A percentile compares a stretch with the other conserved stretches of the same genome.
These are phyloP conservation scores for Acanthacorydalis orientalis DNA, from an alignment of 2,888 invertebrate species.

Conservation along the genomic window DNA sequence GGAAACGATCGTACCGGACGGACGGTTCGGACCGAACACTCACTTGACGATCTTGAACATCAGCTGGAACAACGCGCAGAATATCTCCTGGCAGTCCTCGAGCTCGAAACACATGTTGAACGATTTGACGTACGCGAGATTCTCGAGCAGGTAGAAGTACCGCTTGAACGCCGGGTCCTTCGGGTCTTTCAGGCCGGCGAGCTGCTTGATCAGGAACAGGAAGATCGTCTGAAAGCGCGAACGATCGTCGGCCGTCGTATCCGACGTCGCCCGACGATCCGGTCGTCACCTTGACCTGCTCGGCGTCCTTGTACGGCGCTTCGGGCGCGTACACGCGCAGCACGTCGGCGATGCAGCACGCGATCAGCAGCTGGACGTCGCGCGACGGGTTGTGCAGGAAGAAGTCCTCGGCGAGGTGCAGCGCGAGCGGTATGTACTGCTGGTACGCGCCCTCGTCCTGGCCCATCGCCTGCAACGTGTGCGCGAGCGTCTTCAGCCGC, in stretches of 20 bases:
- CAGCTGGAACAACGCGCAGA: conserved; percentile 79
- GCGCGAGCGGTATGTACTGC: conserved; percentile 78
- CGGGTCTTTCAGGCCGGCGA: conserved; percentile 85
- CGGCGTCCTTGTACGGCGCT: conserved; percentile 91
- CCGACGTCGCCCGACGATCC: no score
- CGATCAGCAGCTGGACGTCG: conserved; percentile 87
- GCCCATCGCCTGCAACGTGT: conserved; percentile 90
- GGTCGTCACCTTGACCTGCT: conserved; percentile 57
- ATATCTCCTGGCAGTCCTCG: conserved; percentile 94
- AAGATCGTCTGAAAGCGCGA: conserved; percentile 53
- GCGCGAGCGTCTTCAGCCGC: conserved; percentile 82
- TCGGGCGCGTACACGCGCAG: conserved; percentile 93
- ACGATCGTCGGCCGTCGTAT: no score
- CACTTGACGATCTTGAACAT: conserved; percentile 95
- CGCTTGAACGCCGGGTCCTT: conserved; percentile 95
- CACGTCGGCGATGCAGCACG: conserved; percentile 95
- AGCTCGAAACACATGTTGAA: conserved; percentile 98
- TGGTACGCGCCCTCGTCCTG: conserved; percentile 91
- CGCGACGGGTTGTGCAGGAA: conserved; percentile 78
- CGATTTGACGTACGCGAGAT: conserved; percentile 92
- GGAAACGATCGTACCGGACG: not conserved
- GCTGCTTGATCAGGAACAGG: conserved; percentile 83
- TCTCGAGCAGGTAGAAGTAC: conserved; percentile 93
- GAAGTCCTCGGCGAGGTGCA: conserved; percentile 85
- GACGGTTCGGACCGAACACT: conserved; percentile 23